Conservation (phyloP, 1,140 invertebrate species). For the Chironomus tepperi region DNA sequence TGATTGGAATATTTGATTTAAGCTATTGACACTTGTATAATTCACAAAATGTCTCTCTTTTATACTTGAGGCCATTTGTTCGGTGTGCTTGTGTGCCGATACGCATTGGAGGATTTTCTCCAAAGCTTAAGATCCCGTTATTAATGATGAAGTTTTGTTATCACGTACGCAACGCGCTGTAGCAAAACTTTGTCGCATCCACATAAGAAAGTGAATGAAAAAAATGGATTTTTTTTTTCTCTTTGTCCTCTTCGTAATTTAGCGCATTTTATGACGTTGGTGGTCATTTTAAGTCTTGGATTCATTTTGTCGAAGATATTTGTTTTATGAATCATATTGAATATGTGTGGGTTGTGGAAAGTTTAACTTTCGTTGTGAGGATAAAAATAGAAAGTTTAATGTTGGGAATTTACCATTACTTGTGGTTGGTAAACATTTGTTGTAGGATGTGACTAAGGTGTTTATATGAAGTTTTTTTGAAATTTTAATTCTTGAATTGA, state of each 20-base stretch:
- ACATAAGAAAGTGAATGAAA: neutral
- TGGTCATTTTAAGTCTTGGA: no score
- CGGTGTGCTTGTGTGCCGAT: neutral
- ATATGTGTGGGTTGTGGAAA: no score
- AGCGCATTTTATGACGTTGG: neutral
- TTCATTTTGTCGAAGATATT: no score
- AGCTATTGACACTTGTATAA: slow-evolving; percentile 10
- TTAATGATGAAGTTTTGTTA: slow-evolving; percentile 15
- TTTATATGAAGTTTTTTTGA: no score
- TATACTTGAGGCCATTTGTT: neutral
- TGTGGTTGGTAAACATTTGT: no score
- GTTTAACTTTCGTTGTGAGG: no score
- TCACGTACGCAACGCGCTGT: slow-evolving; percentile 15
- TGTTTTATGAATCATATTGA: no score
- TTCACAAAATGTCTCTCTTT: neutral
- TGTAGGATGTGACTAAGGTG: no score
- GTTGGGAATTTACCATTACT: no score
- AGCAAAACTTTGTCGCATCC: neutral
- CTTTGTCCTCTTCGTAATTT: neutral
- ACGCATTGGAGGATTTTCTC: slow-evolving; percentile 3
- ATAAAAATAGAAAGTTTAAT: no score
- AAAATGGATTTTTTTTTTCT: neutral
- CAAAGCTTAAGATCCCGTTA: neutral
- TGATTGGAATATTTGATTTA: slow-evolving; percentile 11
- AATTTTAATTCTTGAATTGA: no score